Evolutionary conservation across 1,140 invertebrate genomes (phyloP), one percentile per base, ranked within the genome.

Genomic region (Drosophila sulfurigaster): DNA sequence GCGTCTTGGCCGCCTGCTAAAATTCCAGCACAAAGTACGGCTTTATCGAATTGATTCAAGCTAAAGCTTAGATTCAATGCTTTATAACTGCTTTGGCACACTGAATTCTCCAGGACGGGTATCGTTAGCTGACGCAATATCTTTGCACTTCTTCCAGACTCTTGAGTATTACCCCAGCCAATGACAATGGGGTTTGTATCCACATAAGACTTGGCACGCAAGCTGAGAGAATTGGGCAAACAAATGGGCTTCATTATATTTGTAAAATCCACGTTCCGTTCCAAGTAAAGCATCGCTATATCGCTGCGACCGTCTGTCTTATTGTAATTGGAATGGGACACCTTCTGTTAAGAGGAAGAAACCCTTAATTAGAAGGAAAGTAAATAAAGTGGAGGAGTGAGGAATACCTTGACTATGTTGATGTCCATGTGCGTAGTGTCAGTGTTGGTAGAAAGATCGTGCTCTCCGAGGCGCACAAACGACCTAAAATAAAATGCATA

Each of bases 21-120:
- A 67, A 93, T 95, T 8, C 97, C 97, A 3, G 97, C 97, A 85
- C 97, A 98, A 0, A 98, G 43, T 7, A 97, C 94, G 0, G 94
- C 93, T 0, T 93, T 73, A 48, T 92, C 92, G 35, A 92, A 93
- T 13, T 94, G 91, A 30, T 94, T 87, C 54, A 96, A 95, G 6
- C 97, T 95, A 1, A 95, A 86, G n/a, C 94, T 93, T 7, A 82
- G 93, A 59, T 93, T 93, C 75, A 95, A 94, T 1, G 81, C 85
- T 3, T 81, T 78, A 82, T 95, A 98, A 5, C 94, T 94, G 2
- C 91, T 72, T 77, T 93, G 91, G 73, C 97, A 98, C 35, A 91
- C 87, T 0, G 93, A 85, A 73, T 95, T 95, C 2, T 91, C 91
- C 2, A 96, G 94, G 0, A 97, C 94, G 0, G 96, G 96, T n/a